Base-by-base conservation (phyloP, 2,797 vertebrate species). In the Megalops cyprinoides region DNA sequence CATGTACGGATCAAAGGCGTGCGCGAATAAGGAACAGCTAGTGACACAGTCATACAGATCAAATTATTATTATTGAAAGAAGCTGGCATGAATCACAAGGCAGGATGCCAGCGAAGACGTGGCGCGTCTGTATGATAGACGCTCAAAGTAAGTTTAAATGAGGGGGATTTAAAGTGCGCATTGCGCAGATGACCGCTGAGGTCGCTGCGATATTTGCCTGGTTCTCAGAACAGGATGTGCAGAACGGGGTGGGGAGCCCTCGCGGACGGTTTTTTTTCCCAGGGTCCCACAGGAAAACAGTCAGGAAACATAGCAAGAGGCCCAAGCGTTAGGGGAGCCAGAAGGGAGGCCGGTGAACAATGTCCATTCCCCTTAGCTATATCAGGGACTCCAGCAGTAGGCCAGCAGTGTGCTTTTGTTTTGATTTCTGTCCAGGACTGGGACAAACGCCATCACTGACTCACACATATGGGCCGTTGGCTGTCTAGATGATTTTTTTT, bases 231-330 rank as follows among this genome's bases (percentile, higher is more conserved):
- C 78, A 82, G 85, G 84, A 85, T 87, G 79, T 49, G 81, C 83
- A 79, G 74, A 81, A 0, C 58, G 83, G 89, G 90, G 87, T 78
- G 87, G 89, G 84, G 88, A 90, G 78, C 78, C 3, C 62, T 77
- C 78, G 84, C 88, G 88, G 84, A 83, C 77, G 79, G 77, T 83
- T 91, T 93, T 93, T 83, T 91, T 93, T 93, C 88, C 82, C 86
- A 28, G 78, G 71, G 83, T 89, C 90, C 90, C 85, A 86, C 88
- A 93, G 94, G 93, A 94, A 94, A 87, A 88, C 10, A 82, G 84
- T 82, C 91, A 93, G 93, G 93, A 95, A 93, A 88, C 81, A 79
- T 88, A 78, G 86, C 82, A 78, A 25, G 76, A 89, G 86, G 84
- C 87, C 85, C 82, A 65, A 58, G 85, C 84, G 67, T 75, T 10